Evolutionary conservation across 1,140 invertebrate species (phyloP).

Genomic region (Sitophilus oryzae): DNA sequence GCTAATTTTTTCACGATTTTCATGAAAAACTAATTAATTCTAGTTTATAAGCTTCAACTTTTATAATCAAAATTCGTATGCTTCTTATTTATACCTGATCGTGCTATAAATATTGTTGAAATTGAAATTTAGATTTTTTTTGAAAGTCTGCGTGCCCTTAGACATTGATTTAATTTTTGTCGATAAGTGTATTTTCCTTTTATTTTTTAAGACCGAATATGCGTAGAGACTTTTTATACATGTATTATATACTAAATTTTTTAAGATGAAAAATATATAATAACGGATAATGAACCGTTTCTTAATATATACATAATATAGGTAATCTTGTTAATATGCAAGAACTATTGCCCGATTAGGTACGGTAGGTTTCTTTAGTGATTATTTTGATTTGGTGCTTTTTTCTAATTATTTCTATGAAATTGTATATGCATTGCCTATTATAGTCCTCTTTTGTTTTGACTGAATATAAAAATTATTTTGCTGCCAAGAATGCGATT

Average conservation of each 20-base stretch:
- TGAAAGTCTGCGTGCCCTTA: no score
- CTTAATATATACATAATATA: neutral
- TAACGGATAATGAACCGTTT: neutral
- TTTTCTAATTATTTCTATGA: conserved; percentile 4
- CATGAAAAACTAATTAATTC: neutral
- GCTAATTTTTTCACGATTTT: neutral
- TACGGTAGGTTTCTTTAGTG: neutral
- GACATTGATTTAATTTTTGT: no score
- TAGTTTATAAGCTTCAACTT: neutral
- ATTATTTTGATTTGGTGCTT: conserved; percentile 14
- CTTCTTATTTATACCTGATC: no score
- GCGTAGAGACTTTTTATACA: neutral
- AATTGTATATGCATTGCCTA: neutral
- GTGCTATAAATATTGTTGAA: neutral
- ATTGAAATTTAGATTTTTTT: neutral
- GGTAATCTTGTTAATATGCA: neutral
- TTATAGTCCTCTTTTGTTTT: neutral
- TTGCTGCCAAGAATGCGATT: conserved; percentile 7
- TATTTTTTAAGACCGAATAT: no score
- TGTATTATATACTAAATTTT: neutral
- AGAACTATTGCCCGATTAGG: neutral
- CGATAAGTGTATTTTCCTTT: neutral
- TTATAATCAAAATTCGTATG: neutral
- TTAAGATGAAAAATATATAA: neutral
- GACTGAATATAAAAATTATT: conserved; percentile 8